These are phyloP conservation scores for Mixornis gularis DNA, from an alignment of 2,113 vertebrate genomes.

Conservation along the genomic window DNA sequence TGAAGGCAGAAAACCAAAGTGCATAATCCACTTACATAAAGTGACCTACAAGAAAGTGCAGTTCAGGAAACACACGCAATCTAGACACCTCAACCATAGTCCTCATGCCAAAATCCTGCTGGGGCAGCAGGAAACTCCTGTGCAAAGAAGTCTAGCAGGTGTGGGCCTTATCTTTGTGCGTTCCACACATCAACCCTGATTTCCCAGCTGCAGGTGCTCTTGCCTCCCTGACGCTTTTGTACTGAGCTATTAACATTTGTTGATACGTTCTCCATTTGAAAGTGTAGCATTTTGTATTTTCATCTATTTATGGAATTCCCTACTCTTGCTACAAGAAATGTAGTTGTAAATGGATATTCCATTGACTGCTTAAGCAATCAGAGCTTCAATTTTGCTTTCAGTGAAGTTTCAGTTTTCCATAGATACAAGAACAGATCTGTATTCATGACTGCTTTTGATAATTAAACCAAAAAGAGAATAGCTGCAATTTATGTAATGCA, in stretches of 20 bases:
- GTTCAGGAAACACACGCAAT: background rate
- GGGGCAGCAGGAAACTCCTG: background rate
- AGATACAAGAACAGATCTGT: background rate
- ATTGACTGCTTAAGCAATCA: background rate
- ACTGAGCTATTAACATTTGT: background rate
- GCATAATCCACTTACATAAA: background rate
- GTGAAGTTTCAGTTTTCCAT: conserved; percentile 27
- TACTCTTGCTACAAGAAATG: background rate
- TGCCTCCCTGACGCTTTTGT: background rate
- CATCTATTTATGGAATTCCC: background rate
- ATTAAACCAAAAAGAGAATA: conserved; percentile 29
- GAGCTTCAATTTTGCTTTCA: conserved; percentile 1
- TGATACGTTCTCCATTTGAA: background rate
- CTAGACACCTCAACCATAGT: background rate
- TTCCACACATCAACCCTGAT: background rate
- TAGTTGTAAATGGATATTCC: background rate
- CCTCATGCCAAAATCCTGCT: background rate
- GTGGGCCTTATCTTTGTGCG: background rate
- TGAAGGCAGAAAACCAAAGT: background rate
- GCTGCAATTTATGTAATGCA: conserved; percentile 33
- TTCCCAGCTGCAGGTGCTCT: background rate
- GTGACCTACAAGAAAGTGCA: background rate
- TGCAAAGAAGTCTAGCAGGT: background rate
- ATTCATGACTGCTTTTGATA: conserved; percentile 21
- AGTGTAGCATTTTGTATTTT: background rate